Evolutionary conservation across 2,113 vertebrate genomes (phyloP).

Genomic region (Ramphastos sulfuratus): DNA sequence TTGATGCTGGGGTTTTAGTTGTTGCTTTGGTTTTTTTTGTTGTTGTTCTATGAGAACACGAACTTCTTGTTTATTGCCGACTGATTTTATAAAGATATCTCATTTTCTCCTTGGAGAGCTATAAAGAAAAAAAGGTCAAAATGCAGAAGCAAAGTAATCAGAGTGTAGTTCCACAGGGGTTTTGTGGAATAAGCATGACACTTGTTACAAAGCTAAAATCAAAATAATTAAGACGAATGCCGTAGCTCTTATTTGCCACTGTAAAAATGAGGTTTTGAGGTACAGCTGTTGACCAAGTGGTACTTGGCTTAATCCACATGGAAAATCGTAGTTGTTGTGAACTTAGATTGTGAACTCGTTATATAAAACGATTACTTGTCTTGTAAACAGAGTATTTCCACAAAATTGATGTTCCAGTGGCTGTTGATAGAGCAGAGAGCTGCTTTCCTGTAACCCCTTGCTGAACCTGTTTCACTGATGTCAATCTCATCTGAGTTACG

Average conservation of each 20-base stretch:
- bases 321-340: not conserved
- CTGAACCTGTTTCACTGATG: accelerated
- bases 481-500: accelerated
- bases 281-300: not conserved
- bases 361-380: not conserved
- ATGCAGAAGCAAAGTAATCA: not conserved
- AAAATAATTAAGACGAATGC: not conserved
- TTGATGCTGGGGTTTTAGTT: not conserved
- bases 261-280: not conserved
- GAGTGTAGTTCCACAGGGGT: not conserved
- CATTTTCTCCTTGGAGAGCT: conserved; percentile 34
- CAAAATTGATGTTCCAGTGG: accelerated
- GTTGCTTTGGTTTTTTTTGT: conserved; percentile 12
- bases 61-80: conserved; percentile 56
- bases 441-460: accelerated
- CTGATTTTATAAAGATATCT: conserved; percentile 36
- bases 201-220: not conserved
- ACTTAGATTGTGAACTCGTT: not conserved
- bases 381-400: not conserved
- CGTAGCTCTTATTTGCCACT: not conserved
- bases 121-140: conserved; percentile 12
- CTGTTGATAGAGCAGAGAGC: not conserved
- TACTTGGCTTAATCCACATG: not conserved
- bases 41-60: conserved; percentile 37
- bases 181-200: not conserved